A percentile compares a stretch with the other conserved stretches of the same genome.
Evolutionary conservation across 2,113 vertebrate genomes (phyloP).

Genomic region (Otolemur garnettii): DNA sequence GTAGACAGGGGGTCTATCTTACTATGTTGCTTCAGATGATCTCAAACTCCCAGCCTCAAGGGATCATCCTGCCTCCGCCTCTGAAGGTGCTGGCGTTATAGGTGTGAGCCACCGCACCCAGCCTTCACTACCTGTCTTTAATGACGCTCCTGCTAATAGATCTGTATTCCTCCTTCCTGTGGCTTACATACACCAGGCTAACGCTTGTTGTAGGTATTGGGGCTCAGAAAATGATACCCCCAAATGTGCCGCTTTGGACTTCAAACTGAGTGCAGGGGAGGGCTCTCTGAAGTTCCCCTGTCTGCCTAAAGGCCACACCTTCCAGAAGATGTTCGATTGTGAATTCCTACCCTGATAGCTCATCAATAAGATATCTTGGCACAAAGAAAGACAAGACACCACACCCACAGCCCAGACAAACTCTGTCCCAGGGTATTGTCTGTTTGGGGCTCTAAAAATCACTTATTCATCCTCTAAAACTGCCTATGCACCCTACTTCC

Average conservation of each 20-base stretch:
- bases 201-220: not conserved
- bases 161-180: not conserved
- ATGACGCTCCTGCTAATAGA: not conserved
- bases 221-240: not conserved
- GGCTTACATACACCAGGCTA: not conserved
- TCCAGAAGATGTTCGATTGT: not conserved
- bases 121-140: not conserved
- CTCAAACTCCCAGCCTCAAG: too few relatives aligned
- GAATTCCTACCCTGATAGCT: not conserved
- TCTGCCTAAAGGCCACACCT: not conserved
- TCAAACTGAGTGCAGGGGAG: not conserved
- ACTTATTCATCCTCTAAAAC: not conserved
- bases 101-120: too few relatives aligned
- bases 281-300: not conserved
- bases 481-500: not conserved
- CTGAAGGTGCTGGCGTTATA: too few relatives aligned
- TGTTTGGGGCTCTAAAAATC: not conserved
- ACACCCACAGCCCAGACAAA: not conserved
- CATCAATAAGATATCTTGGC: not conserved
- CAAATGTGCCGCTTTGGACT: not conserved
- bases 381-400: not conserved
- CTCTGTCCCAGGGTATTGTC: not conserved
- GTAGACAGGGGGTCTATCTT: too few relatives aligned
- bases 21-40: too few relatives aligned
- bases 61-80: too few relatives aligned